Evolutionary conservation across 1,140 invertebrate species (phyloP).

Genomic region (Triops cancriformis): DNA sequence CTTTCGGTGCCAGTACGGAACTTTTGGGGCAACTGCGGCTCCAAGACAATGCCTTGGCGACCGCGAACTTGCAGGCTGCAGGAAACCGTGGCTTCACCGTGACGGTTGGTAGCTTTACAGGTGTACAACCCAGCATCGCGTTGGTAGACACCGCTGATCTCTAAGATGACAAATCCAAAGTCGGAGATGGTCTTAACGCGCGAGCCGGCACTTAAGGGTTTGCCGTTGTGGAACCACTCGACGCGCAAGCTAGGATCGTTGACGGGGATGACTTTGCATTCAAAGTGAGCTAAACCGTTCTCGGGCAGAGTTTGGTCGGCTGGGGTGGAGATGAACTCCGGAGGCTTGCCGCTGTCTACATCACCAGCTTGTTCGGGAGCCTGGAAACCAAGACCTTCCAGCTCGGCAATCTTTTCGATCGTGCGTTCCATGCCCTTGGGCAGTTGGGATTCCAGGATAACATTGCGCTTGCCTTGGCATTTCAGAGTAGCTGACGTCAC

Average conservation of each 20-base stretch:
- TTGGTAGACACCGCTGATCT: constrained; percentile 78
- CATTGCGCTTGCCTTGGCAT: constrained; percentile 73
- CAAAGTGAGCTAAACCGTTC: constrained; percentile 84
- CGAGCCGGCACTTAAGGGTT: constrained; percentile 73
- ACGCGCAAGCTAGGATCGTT: constrained; percentile 87
- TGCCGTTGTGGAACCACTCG: constrained; percentile 95
- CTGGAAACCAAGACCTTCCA: constrained; percentile 70
- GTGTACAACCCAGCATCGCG: constrained; percentile 81
- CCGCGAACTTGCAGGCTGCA: constrained; percentile 76
- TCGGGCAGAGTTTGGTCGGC: constrained; percentile 74
- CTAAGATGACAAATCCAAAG: constrained; percentile 86
- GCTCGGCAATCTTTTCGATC: constrained; percentile 83
- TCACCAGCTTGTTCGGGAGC: constrained; percentile 46
- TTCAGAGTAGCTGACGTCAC: constrained; percentile 85
- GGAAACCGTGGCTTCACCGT: constrained; percentile 78
- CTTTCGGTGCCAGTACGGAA: constrained; percentile 79
- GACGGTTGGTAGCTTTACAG: constrained; percentile 81
- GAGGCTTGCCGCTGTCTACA: constrained; percentile 76
- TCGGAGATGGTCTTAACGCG: constrained; percentile 86
- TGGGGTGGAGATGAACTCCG: constrained; percentile 83
- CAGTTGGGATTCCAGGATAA: constrained; percentile 82
- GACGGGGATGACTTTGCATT: constrained; percentile 78
- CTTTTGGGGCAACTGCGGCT: constrained; percentile 78
- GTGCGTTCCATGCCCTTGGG: constrained; percentile 87
- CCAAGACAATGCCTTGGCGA: constrained; percentile 75